A percentile compares a stretch with the other conserved stretches of the same genome.
These are phyloP conservation scores for Epinotia bilunana DNA, from an alignment of 2,888 invertebrate species.

Conservation along the genomic window DNA sequence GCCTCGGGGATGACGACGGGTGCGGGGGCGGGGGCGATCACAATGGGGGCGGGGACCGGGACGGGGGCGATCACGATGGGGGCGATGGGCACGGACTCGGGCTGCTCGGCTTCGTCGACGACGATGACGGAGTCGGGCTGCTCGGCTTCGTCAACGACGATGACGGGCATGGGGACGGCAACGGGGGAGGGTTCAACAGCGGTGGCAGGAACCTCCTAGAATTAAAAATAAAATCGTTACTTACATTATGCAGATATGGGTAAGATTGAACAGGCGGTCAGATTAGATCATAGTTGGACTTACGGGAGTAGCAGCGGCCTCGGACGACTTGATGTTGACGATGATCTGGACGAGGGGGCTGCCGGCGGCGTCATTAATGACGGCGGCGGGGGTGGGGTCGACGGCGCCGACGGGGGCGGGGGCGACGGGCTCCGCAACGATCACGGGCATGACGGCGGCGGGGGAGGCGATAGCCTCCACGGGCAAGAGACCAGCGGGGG, in stretches of 20 bases:
- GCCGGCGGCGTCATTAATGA: constrained; percentile 46
- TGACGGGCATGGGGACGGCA: constrained; percentile 34
- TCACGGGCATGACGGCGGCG: constrained; percentile 28
- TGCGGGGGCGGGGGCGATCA: not conserved
- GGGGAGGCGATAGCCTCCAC: constrained; percentile 30
- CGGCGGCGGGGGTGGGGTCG: constrained; percentile 46
- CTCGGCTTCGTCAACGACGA: constrained; percentile 42
- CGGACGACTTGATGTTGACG: constrained; percentile 48
- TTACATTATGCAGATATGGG: too few relatives aligned
- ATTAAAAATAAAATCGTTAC: not conserved
- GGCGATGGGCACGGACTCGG: constrained; percentile 40
- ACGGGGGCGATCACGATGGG: not conserved
- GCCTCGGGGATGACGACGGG: constrained; percentile 41
- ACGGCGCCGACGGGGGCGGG: constrained; percentile 33
- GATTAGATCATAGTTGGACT: not conserved
- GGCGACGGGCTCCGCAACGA: constrained; percentile 18
- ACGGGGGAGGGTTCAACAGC: constrained; percentile 7
- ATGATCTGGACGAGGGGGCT: constrained; percentile 54
- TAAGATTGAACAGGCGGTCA: not conserved
- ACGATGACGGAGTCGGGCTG: constrained; percentile 45
- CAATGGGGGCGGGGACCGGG: constrained; percentile 14
- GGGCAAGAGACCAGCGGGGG: constrained; percentile 43
- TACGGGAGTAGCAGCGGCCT: constrained; percentile 22
- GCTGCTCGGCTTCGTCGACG: constrained; percentile 22
- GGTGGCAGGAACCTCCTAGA: constrained; percentile 22